Percentiles rank a stretch among this genome's conserved stretches.
Evolutionary conservation across 2,888 invertebrate genomes (phyloP).

Genomic region (Spialia ferax): DNA sequence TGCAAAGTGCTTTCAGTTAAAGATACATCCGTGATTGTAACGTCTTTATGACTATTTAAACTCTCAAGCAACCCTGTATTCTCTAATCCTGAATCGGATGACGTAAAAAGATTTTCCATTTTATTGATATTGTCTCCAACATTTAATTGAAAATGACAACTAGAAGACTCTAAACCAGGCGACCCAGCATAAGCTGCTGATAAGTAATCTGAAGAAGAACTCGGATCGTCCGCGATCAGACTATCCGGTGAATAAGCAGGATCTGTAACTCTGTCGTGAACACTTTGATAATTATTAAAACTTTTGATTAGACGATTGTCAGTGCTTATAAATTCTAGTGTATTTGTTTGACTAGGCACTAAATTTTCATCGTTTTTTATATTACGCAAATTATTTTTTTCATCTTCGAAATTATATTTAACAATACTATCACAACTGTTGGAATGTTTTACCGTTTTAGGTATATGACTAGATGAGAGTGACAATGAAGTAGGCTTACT

Average conservation of each 20-base stretch:
- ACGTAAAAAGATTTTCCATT: slow-evolving; percentile 75
- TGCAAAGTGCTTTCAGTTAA: slow-evolving; percentile 76
- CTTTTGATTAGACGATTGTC: slow-evolving; percentile 47
- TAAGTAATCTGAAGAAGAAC: slow-evolving; percentile 77
- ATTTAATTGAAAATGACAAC: slow-evolving; percentile 62
- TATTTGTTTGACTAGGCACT: slow-evolving; percentile 54
- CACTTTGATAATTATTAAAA: slow-evolving; percentile 43
- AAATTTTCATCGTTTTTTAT: slow-evolving; percentile 45
- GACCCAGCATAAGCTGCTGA: slow-evolving; percentile 73
- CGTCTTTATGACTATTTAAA: slow-evolving; percentile 69
- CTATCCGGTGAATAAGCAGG: slow-evolving; percentile 73
- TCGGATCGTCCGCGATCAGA: slow-evolving; percentile 72
- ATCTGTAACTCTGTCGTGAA: slow-evolving; percentile 57
- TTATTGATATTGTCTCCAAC: slow-evolving; percentile 61
- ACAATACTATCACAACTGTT: slow-evolving; percentile 72
- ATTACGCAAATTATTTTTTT: slow-evolving; percentile 47
- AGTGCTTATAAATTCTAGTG: slow-evolving; percentile 30
- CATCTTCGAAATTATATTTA: slow-evolving; percentile 56
- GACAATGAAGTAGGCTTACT: slow-evolving; percentile 72
- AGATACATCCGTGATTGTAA: slow-evolving; percentile 71
- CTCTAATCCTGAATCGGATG: slow-evolving; percentile 81
- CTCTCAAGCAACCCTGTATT: slow-evolving; percentile 74
- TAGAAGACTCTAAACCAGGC: slow-evolving; percentile 60
- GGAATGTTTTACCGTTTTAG: slow-evolving; percentile 75
- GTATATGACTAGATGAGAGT: slow-evolving; percentile 74